These are phyloP conservation scores for Phaenicophaeus curvirostris DNA, from an alignment of 2,797 vertebrate genomes.

Conservation along the genomic window DNA sequence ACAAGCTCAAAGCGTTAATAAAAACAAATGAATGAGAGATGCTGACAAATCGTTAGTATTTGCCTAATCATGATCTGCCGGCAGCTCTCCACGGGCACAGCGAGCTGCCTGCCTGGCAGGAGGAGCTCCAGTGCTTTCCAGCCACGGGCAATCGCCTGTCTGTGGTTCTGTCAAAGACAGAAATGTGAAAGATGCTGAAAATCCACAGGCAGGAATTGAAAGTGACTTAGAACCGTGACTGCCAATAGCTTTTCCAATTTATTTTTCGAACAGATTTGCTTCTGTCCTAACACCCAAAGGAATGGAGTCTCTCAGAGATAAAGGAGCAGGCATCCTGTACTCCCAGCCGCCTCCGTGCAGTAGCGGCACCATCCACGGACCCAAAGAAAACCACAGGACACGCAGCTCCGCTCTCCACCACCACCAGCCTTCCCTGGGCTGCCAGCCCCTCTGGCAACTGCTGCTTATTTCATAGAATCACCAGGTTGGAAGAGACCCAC, in stretches of 20 bases:
- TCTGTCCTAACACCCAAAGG: not conserved
- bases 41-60: not conserved
- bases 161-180: not conserved
- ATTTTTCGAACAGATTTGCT: not conserved
- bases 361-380: rapidly evolving
- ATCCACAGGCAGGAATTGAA: not conserved
- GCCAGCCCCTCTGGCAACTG: not conserved
- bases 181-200: not conserved
- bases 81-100: not conserved
- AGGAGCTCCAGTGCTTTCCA: not conserved
- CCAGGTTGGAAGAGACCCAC: no score
- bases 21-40: not conserved
- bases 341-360: not conserved
- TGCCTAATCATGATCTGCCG: not conserved
- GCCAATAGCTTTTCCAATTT: not conserved
- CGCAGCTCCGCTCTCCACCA: not conserved
- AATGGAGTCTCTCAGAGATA: not conserved
- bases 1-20: not conserved
- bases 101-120: not conserved
- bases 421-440: not conserved
- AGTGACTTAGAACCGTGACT: not conserved
- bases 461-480: no score
- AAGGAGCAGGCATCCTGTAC: not conserved
- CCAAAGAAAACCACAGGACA: rapidly evolving
- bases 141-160: rapidly evolving